Evolutionary conservation across 2,888 invertebrate genomes (phyloP).

Genomic region (Caenorhabditis becei): DNA sequence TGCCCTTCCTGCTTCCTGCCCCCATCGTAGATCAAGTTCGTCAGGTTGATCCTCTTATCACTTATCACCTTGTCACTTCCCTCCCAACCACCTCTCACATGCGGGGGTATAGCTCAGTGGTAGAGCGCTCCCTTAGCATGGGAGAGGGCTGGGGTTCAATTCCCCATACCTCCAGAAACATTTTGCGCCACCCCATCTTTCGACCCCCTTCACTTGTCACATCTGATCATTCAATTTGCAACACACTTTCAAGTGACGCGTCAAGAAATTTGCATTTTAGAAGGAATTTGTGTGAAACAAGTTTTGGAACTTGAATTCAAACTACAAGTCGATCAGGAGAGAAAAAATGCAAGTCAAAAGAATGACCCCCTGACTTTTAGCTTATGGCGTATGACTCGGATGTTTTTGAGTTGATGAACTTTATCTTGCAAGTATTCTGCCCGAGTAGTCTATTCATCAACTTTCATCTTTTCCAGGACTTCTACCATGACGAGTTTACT

Average conservation of each 20-base stretch:
- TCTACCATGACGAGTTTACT: not conserved
- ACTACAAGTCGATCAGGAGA: too few relatives aligned
- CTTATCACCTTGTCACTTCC: too few relatives aligned
- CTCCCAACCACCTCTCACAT: too few relatives aligned
- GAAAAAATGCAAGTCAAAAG: too few relatives aligned
- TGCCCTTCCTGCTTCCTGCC: too few relatives aligned
- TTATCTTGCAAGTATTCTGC: not conserved
- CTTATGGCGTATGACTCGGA: not conserved
- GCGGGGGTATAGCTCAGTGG: constrained; percentile 75
- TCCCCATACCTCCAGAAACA: constrained; percentile 70
- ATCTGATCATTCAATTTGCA: constrained; percentile 10
- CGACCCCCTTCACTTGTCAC: not conserved
- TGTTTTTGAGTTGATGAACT: constrained; percentile 21
- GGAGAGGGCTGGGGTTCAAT: constrained; percentile 75
- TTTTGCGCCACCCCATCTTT: constrained; percentile 15
- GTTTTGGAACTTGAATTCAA: not conserved
- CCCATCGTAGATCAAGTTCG: too few relatives aligned
- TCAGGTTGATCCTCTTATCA: too few relatives aligned
- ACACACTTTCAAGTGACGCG: not conserved
- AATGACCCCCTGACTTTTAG: constrained; percentile 13
- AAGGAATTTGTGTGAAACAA: constrained; percentile 2
- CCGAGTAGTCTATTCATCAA: not conserved
- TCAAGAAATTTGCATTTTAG: constrained; percentile 17
- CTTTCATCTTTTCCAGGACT: not conserved
- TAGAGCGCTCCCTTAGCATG: constrained; percentile 77